A percentile compares a stretch with the other conserved stretches of the same genome.
Evolutionary conservation across 2,888 invertebrate species (phyloP).

Genomic region (Tribolium freemani): DNA sequence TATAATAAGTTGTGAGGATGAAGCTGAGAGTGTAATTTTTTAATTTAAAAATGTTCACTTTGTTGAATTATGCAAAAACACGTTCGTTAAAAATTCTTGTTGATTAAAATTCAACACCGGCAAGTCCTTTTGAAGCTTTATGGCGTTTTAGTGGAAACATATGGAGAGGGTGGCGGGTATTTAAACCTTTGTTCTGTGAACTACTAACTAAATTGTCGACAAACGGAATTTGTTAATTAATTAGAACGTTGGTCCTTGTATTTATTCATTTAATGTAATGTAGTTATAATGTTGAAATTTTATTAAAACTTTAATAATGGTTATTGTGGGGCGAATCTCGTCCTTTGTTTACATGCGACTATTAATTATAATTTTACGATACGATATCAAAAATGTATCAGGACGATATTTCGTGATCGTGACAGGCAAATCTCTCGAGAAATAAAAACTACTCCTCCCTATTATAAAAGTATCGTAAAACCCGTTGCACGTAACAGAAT

Average conservation of each 20-base stretch:
- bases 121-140: neutral
- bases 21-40: neutral
- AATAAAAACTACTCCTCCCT: conserved; percentile 21
- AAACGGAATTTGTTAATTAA: conserved; percentile 38
- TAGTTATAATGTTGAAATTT: conserved; percentile 26
- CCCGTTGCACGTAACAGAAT: conserved; percentile 19
- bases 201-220: conserved; percentile 32
- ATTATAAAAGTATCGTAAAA: conserved; percentile 10
- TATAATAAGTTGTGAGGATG: neutral
- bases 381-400: conserved; percentile 33
- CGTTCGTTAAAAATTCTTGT: neutral
- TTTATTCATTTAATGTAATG: conserved; percentile 7
- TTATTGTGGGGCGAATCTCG: conserved; percentile 7
- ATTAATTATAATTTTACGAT: conserved; percentile 30
- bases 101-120: neutral
- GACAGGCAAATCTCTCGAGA: conserved; percentile 32
- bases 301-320: conserved; percentile 17
- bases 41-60: neutral
- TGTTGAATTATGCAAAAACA: neutral
- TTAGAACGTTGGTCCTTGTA: conserved; percentile 15
- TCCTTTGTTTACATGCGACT: conserved; percentile 7
- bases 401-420: conserved; percentile 30
- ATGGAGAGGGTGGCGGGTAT: neutral
- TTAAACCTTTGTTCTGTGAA: conserved; percentile 18
- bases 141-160: neutral